Evolutionary conservation across 2,797 vertebrate genomes (phyloP), one percentile per base, ranked within the genome.

Genomic region (Mionectes olivaceus): DNA sequence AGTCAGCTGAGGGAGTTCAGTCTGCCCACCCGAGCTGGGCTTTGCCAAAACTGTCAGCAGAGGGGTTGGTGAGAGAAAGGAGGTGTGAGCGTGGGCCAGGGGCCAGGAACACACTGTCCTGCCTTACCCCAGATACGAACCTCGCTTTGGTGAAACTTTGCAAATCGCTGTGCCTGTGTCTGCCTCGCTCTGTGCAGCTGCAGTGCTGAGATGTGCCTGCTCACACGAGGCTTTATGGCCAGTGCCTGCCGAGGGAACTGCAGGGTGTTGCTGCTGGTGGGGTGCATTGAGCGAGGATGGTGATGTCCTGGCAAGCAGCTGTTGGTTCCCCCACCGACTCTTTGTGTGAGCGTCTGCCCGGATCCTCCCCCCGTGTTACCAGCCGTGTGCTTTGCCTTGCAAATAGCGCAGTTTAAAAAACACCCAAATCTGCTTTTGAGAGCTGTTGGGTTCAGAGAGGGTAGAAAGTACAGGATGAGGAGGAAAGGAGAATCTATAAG

Each of bases 281-380:
- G 64, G 50, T 80, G 78, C 0, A 0, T 59, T 78, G 35, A 88
- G 73, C 0, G 4, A 56, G 86, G 53, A 27, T 79, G 81, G 75
- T 41, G 91, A 67, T 86, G 80, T 81, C 70, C 94, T 79, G 91
- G 86, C 70, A 63, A 94, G 83, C 92, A 95, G 95, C 94, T 96
- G 95, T 91, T 96, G 67, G 4, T 69, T 93, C 94, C 90, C 84
- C 77, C 52, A 61, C 57, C 0, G 4, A 17, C 60, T 74, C 90
- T 94, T 91, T 96, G 96, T 94, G 83, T 80, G 63, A 93, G 60
- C 8, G 32, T 70, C 93, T 94, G 91, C 87, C 2, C 23, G 37
- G 91, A 89, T 93, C 91, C 63, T 94, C 87, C 93, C 93, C 53
- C 68, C 44, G 53, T 47, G 8, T 76, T 84, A 85, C 28, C 60